Conservation (phyloP, 2,113 vertebrate species). For the Trogon melanurus region DNA sequence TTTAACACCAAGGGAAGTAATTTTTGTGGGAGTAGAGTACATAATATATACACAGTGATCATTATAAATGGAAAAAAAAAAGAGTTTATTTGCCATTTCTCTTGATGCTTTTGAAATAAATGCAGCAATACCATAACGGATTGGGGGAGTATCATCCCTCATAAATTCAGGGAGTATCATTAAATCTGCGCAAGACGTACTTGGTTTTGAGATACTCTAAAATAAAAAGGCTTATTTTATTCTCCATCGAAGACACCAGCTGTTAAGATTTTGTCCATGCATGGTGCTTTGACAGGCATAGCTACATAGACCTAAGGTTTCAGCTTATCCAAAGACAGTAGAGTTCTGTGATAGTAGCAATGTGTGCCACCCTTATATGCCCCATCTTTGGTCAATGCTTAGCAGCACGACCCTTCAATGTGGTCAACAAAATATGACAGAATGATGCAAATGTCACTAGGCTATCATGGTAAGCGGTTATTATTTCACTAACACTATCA, state of each 20-base stretch:
- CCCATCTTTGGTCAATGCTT: not conserved
- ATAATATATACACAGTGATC: not conserved
- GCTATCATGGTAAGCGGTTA: not conserved
- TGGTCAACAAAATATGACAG: not conserved
- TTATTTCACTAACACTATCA: not conserved
- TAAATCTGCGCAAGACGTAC: not conserved
- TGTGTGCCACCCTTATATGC: not conserved
- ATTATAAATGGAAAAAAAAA: not conserved
- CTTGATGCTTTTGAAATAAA: not conserved
- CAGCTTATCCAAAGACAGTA: not conserved
- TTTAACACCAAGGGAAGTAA: not conserved
- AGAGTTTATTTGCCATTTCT: not conserved
- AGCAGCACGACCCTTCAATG: not conserved
- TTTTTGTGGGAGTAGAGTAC: not conserved
- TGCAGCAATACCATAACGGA: not conserved
- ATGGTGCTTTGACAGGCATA: not conserved
- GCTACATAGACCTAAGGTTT: not conserved
- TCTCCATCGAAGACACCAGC: not conserved
- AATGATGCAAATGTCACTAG: not conserved
- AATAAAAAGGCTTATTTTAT: not conserved
- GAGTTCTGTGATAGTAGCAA: not conserved
- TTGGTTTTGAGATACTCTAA: not conserved
- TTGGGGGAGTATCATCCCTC: no score
- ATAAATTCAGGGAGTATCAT: not conserved
- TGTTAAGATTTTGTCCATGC: not conserved